Percentiles rank a stretch among this genome's conserved stretches.
Evolutionary conservation across 2,888 invertebrate genomes (phyloP).

Genomic region (Callosobruchus maculatus): DNA sequence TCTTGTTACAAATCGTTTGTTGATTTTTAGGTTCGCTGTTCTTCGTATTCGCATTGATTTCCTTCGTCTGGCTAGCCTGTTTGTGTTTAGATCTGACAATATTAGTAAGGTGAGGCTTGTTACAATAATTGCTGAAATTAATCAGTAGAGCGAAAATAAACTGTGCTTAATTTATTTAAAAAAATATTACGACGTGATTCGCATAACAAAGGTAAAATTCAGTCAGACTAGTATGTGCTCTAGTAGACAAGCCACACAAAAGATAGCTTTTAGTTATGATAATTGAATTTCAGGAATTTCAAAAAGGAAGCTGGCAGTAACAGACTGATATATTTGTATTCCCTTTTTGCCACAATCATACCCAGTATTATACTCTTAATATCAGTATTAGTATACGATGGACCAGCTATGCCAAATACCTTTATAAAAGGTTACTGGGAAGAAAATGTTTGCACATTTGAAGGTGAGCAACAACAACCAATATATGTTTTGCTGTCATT

Average conservation of each 20-base stretch:
- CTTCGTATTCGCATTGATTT: constrained; percentile 35
- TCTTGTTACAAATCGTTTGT: constrained; percentile 6
- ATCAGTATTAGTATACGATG: constrained; percentile 26
- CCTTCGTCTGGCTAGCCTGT: constrained; percentile 37
- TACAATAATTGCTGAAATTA: too few relatives aligned
- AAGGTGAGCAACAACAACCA: constrained; percentile 28
- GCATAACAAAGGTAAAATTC: too few relatives aligned
- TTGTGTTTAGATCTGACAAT: constrained; percentile 36
- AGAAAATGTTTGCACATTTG: constrained; percentile 31
- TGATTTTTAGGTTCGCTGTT: constrained; percentile 38
- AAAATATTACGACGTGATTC: too few relatives aligned
- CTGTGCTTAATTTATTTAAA: too few relatives aligned
- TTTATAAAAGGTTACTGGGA: constrained; percentile 31
- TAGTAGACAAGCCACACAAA: too few relatives aligned
- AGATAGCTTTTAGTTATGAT: not conserved
- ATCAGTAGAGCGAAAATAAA: too few relatives aligned
- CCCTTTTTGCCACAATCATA: constrained; percentile 21
- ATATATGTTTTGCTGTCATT: too few relatives aligned
- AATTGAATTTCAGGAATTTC: constrained; percentile 13
- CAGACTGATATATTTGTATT: constrained; percentile 21
- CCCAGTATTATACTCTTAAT: constrained; percentile 29
- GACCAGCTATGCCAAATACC: constrained; percentile 33
- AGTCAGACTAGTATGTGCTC: too few relatives aligned
- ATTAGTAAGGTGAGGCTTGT: constrained; percentile 32
- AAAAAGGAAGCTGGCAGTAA: constrained; percentile 9